Evolutionary conservation across 2,113 vertebrate species (phyloP).

Genomic region (Hemibagrus wyckioides): DNA sequence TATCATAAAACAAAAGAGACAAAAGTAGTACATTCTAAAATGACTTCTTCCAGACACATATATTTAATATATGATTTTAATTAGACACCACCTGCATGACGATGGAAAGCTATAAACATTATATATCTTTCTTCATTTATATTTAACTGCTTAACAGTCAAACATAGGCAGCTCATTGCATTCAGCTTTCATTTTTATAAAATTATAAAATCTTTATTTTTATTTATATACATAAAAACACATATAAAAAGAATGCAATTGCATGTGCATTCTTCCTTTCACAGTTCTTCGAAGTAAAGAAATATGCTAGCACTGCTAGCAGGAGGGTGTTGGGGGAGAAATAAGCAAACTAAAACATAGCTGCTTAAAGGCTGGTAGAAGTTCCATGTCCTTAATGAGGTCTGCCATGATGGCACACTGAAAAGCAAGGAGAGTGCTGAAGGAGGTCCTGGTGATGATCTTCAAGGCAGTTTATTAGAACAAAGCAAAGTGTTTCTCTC

Average conservation of each 20-base stretch:
- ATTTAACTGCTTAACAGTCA: constrained; percentile 57
- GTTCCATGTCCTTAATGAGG: constrained; percentile 15
- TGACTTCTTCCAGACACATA: constrained; percentile 22
- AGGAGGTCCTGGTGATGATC: constrained; percentile 17
- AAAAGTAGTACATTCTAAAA: not conserved
- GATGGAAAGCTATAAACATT: constrained; percentile 59
- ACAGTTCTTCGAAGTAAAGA: constrained; percentile 44
- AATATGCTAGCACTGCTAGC: constrained; percentile 52
- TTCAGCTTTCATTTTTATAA: constrained; percentile 66
- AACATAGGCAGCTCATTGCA: constrained; percentile 64
- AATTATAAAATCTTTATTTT: constrained; percentile 70
- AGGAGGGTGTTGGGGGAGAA: not conserved
- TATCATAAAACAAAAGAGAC: not conserved
- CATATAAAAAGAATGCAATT: constrained; percentile 46
- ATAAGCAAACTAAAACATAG: constrained; percentile 13
- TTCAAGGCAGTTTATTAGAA: constrained; percentile 7
- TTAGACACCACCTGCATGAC: constrained; percentile 63
- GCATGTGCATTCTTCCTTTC: constrained; percentile 40
- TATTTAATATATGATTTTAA: constrained; percentile 54
- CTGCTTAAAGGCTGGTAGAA: constrained; percentile 39
- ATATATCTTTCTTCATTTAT: constrained; percentile 61
- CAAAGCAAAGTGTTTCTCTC: constrained; percentile 25
- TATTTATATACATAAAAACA: constrained; percentile 64
- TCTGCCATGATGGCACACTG: constrained; percentile 43
- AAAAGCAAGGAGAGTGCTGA: constrained; percentile 11